Conservation (phyloP, 2,888 invertebrate genomes). For the Netelia melanura region DNA sequence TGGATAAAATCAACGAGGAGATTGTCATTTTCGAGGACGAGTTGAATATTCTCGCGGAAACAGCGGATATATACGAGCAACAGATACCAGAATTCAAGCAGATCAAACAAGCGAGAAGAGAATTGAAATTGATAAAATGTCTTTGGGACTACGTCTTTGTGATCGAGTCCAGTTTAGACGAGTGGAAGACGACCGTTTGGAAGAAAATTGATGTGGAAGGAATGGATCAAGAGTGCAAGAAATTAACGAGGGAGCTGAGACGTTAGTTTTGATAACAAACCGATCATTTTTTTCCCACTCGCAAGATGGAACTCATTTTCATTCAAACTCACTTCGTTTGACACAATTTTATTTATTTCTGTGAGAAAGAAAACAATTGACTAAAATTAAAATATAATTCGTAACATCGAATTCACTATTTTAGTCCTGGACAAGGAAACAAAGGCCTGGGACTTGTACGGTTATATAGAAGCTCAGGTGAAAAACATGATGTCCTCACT, state of each 20-base stretch:
- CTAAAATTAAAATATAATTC: background rate
- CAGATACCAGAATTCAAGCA: constrained; percentile 93
- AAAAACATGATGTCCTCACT: constrained; percentile 97
- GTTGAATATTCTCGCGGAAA: constrained; percentile 88
- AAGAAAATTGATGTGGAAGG: constrained; percentile 96
- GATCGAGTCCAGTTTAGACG: constrained; percentile 92
- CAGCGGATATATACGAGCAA: constrained; percentile 94
- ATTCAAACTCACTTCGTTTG: too few species aligned
- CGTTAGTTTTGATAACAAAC: constrained; percentile 84
- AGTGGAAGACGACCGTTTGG: constrained; percentile 98
- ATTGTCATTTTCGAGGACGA: constrained; percentile 89
- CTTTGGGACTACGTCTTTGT: constrained; percentile 96
- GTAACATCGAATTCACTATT: constrained; percentile 22
- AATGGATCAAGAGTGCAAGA: constrained; percentile 98
- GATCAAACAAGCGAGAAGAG: constrained; percentile 90
- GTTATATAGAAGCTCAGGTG: constrained; percentile 92
- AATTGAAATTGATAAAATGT: constrained; percentile 91
- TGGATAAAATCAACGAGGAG: constrained; percentile 90
- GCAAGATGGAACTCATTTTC: too few species aligned
- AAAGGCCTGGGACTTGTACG: constrained; percentile 91
- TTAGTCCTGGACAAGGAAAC: constrained; percentile 88
- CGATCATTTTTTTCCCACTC: background rate
- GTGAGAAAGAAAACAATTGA: too few species aligned
- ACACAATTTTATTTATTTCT: too few species aligned
- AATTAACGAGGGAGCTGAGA: constrained; percentile 94